Evolutionary conservation across 2,113 vertebrate genomes (phyloP).

Genomic region (Alexandromys fortis): DNA sequence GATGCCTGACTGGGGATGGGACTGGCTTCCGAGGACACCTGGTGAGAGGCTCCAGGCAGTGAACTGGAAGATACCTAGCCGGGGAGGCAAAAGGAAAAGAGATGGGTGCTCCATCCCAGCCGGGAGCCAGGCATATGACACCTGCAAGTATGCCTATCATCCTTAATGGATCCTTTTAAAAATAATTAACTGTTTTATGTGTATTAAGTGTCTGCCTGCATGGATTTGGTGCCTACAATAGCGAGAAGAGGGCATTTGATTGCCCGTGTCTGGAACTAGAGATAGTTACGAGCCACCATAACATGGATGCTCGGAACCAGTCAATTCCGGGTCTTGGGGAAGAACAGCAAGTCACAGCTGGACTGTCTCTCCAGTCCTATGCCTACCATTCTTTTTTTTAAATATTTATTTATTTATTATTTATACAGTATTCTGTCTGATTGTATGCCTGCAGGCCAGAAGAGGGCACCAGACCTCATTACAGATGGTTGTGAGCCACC

Average conservation of each 20-base stretch:
- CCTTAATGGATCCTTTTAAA: not conserved
- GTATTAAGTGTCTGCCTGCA: not conserved
- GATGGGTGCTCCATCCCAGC: not conserved
- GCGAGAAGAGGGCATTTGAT: not conserved
- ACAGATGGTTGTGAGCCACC: no score
- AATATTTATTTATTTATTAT: no score
- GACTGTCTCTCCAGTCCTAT: not conserved
- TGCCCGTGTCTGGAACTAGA: not conserved
- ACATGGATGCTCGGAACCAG: not conserved
- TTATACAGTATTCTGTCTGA: no score
- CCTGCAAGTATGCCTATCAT: not conserved
- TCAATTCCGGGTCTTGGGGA: not conserved
- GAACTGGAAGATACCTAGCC: not conserved
- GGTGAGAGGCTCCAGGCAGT: not conserved
- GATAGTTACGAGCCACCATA: not conserved
- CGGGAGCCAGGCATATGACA: not conserved
- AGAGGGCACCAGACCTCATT: no score
- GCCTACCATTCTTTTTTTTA: no score
- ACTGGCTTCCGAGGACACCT: slow-evolving; percentile 84
- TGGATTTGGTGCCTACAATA: not conserved
- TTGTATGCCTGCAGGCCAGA: no score
- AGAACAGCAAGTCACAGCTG: not conserved
- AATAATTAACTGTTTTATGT: not conserved
- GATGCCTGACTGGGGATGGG: not conserved
- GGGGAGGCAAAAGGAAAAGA: not conserved